phyloP scores from a whole-genome alignment of 1,140 invertebrate genomes.

The Drosophila serrata region DNA sequence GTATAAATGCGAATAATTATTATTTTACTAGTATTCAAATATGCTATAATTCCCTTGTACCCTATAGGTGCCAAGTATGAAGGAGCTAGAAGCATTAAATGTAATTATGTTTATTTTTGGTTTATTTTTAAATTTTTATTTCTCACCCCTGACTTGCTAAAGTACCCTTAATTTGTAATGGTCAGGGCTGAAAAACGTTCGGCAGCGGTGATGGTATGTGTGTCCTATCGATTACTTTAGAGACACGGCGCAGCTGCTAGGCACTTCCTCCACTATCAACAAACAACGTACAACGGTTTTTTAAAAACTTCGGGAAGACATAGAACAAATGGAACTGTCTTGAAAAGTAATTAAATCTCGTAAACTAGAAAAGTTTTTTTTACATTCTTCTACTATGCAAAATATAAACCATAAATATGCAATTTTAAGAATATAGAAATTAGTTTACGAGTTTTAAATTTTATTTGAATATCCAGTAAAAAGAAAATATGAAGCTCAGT shows the following conservation, averaged over 20 bases:
- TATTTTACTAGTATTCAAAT: too few species aligned
- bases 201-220: not conserved
- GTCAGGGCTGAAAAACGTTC: not conserved
- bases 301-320: not conserved
- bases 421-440: not conserved
- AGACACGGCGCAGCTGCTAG: not conserved
- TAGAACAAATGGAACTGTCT: too few species aligned
- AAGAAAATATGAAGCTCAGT: too few species aligned
- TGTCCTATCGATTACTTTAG: not conserved
- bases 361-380: not conserved
- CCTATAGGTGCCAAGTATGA: too few species aligned
- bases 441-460: not conserved
- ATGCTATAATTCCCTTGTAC: too few species aligned
- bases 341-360: too few species aligned
- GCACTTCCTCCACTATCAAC: not conserved
- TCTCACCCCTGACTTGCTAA: not conserved
- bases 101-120: too few species aligned
- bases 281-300: not conserved
- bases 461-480: not conserved
- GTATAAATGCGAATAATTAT: too few species aligned
- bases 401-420: not conserved
- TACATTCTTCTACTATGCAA: not conserved
- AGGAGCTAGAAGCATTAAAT: too few species aligned
- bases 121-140: not conserved
- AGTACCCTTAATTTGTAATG: not conserved